Evolutionary conservation across 53 echinoderm and acorn worm genomes (phyloP).

Genomic region (Actinopyga echinites): DNA sequence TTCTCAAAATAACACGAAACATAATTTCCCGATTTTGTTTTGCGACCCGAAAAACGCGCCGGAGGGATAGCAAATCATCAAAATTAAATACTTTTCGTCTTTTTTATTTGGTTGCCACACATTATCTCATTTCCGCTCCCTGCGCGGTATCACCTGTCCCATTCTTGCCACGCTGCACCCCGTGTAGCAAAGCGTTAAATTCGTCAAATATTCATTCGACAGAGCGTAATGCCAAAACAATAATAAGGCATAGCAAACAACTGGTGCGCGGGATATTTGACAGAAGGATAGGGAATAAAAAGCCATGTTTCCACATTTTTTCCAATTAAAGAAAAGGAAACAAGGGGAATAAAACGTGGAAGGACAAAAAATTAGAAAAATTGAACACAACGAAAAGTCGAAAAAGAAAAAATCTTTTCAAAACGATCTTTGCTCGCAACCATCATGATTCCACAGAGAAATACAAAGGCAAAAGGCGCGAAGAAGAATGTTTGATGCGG

Average conservation of each 20-base stretch:
- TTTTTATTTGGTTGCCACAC: constrained; percentile 21
- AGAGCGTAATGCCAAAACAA: constrained; percentile 29
- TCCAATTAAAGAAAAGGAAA: constrained; percentile 15
- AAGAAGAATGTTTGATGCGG: constrained; percentile 20
- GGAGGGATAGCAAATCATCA: neutral
- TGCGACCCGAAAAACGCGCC: constrained; percentile 36
- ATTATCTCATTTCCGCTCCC: constrained; percentile 31
- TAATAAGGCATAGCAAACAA: constrained; percentile 1
- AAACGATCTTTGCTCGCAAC: neutral
- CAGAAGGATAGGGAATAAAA: constrained; percentile 17
- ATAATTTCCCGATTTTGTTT: constrained; percentile 26
- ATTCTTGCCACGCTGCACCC: constrained; percentile 10
- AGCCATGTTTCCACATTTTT: constrained; percentile 25
- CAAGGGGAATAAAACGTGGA: neutral
- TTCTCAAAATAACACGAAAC: constrained; percentile 29
- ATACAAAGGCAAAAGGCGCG: constrained; percentile 6
- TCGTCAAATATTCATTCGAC: constrained; percentile 31
- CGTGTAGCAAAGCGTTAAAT: constrained; percentile 37
- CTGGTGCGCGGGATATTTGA: constrained; percentile 29
- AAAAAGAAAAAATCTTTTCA: neutral
- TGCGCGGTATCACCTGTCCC: constrained; percentile 34
- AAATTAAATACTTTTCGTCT: constrained; percentile 22
- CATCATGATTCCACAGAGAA: too few relatives aligned
- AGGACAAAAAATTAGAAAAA: neutral
- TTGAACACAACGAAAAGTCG: neutral